phyloP scores from a whole-genome alignment of 2,888 invertebrate genomes.

The Tetragonisca angustula region DNA sequence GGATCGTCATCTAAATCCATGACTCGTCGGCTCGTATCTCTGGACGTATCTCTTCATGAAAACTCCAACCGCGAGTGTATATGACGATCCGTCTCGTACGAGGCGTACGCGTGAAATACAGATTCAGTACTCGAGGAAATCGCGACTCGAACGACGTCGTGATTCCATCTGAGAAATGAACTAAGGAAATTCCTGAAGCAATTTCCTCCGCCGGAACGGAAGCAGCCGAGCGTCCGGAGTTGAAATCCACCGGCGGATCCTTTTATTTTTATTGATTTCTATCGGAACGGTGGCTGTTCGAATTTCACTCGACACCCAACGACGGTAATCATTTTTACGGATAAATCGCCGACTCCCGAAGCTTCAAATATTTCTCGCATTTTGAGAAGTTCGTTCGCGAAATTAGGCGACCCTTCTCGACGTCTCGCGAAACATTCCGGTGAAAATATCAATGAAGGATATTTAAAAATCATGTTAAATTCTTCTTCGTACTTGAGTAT shows the following conservation, averaged over 20 bases:
- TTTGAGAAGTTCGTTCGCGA: neutral
- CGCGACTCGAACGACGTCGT: conserved; percentile 12
- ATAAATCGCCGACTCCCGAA: neutral
- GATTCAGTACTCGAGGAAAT: neutral
- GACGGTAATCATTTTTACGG: neutral
- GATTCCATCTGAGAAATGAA: conserved; percentile 28
- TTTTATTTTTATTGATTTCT: conserved; percentile 15
- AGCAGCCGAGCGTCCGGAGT: neutral
- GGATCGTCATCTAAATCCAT: neutral
- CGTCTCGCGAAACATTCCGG: neutral
- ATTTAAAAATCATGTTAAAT: neutral
- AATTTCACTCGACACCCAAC: neutral
- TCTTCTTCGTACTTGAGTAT: neutral
- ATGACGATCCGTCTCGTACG: neutral
- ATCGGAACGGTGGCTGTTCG: neutral
- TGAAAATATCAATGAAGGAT: neutral
- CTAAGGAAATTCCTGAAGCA: conserved; percentile 39
- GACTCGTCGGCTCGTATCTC: neutral
- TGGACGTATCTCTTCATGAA: neutral
- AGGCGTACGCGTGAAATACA: neutral
- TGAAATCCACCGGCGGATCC: neutral
- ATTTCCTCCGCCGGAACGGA: conserved; percentile 18
- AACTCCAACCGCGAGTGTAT: neutral
- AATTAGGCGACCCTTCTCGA: neutral
- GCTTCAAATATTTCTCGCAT: neutral